A percentile compares a stretch with the other conserved stretches of the same genome.
These are phyloP conservation scores for Proteles cristata DNA, from an alignment of 2,113 vertebrate genomes.

Conservation along the genomic window DNA sequence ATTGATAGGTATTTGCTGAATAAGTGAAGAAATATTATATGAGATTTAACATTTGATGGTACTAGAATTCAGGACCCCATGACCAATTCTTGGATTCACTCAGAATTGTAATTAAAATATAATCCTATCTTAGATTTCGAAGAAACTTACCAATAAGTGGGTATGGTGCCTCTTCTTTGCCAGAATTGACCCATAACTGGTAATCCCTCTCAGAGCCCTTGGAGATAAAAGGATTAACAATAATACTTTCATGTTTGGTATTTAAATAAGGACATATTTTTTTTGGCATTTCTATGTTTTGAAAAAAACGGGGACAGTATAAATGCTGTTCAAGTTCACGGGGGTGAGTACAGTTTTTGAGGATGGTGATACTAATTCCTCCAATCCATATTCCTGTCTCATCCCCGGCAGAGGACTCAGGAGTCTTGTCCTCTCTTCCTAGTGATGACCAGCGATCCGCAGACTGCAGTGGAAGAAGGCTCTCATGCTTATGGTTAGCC, in stretches of 20 bases:
- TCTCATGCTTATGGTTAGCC: neutral
- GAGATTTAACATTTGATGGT: slow-evolving; percentile 13
- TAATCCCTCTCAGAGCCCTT: slow-evolving; percentile 95
- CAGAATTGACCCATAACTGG: slow-evolving; percentile 96
- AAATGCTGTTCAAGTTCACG: neutral
- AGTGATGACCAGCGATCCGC: neutral
- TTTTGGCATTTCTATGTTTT: neutral
- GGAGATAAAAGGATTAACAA: slow-evolving; percentile 72
- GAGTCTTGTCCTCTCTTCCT: neutral
- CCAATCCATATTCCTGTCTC: neutral
- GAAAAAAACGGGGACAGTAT: neutral
- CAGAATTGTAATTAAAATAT: neutral
- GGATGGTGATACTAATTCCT: neutral
- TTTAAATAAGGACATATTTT: neutral
- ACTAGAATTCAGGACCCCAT: neutral
- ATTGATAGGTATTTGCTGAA: neutral
- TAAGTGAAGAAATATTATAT: neutral
- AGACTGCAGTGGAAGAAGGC: neutral
- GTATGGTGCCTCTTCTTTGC: slow-evolving; percentile 95
- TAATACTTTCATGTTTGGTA: neutral
- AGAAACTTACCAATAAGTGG: slow-evolving; percentile 95
- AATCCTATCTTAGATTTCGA: neutral
- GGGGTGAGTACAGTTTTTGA: neutral
- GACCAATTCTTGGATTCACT: neutral
- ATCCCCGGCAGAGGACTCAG: neutral